These are phyloP conservation scores for Nemopilema nomurai DNA, from an alignment of 30 jellyfish, hydroid and myxozoan genomes.

Conservation along the genomic window DNA sequence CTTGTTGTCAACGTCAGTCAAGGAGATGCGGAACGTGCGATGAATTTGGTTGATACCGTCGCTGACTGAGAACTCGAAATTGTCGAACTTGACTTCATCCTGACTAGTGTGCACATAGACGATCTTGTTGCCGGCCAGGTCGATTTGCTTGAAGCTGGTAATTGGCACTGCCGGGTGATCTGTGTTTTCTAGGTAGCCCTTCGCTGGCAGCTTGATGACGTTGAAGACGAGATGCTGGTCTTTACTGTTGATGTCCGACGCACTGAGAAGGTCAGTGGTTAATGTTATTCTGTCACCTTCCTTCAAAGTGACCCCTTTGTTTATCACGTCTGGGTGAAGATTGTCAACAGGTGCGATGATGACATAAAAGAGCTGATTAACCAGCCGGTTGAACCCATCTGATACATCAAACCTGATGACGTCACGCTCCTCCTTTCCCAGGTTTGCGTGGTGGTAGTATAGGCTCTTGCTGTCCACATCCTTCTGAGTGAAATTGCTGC, in stretches of 20 bases:
- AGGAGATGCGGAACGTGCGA: slow-evolving; percentile 87
- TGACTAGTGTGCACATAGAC: slow-evolving; percentile 83
- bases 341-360: slow-evolving; percentile 86
- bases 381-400: slow-evolving; percentile 92
- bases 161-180: slow-evolving; percentile 93
- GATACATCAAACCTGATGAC: slow-evolving; percentile 88
- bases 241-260: slow-evolving; percentile 90
- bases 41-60: slow-evolving; percentile 90
- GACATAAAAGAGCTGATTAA: slow-evolving; percentile 87
- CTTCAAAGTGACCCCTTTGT: slow-evolving; percentile 76
- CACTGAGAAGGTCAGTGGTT: slow-evolving; percentile 95
- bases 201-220: slow-evolving; percentile 86
- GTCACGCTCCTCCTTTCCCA: slow-evolving; percentile 81
- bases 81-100: slow-evolving; percentile 89
- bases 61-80: slow-evolving; percentile 92
- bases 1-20: slow-evolving; percentile 80
- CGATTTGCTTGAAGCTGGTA: slow-evolving; percentile 86
- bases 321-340: slow-evolving; percentile 89
- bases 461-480: slow-evolving; percentile 67
- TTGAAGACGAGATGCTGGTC: slow-evolving; percentile 77
- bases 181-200: slow-evolving; percentile 80
- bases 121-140: slow-evolving; percentile 89
- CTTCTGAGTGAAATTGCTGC: slow-evolving; percentile 86
- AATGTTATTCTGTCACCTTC: slow-evolving; percentile 82
- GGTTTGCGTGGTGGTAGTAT: slow-evolving; percentile 70